Percentiles rank a stretch among this genome's conserved stretches.
Conservation (phyloP, 1,140 invertebrate species). For the Bombus picipes region DNA sequence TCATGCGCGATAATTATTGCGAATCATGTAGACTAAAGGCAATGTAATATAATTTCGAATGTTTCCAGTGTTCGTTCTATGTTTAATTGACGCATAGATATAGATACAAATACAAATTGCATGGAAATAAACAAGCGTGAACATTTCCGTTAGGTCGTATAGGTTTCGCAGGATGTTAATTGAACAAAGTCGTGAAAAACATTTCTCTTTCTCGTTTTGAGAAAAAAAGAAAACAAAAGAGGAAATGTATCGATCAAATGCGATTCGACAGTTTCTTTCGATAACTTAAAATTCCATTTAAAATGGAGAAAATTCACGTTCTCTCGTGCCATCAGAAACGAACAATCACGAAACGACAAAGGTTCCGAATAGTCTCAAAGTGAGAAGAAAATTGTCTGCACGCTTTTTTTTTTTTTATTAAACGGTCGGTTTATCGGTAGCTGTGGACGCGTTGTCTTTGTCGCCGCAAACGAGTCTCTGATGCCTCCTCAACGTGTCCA, state of each 20-base stretch:
- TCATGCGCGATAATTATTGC: background rate
- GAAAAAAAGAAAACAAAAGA: background rate
- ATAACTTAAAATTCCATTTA: background rate
- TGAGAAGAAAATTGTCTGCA: background rate
- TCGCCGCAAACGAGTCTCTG: conserved; percentile 75
- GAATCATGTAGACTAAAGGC: background rate
- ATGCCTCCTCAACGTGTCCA: conserved; percentile 78
- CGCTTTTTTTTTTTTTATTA: conserved; percentile 6
- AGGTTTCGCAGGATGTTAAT: background rate
- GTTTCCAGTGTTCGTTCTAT: background rate
- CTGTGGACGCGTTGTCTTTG: conserved; percentile 44
- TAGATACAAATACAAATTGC: background rate
- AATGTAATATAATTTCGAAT: background rate
- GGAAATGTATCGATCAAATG: background rate
- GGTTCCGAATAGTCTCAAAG: too few species aligned
- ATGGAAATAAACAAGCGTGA: background rate
- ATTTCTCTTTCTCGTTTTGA: background rate
- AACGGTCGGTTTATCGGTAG: conserved; percentile 29
- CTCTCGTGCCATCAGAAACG: background rate
- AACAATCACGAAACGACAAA: background rate
- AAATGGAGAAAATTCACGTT: background rate
- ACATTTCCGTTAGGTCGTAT: background rate
- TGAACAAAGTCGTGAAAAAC: background rate
- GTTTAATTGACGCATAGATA: conserved; percentile 23
- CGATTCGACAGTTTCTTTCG: background rate